Evolutionary conservation across 2,113 vertebrate genomes (phyloP), one percentile per base, ranked within the genome.

Genomic region (Mormyrus lacerda): DNA sequence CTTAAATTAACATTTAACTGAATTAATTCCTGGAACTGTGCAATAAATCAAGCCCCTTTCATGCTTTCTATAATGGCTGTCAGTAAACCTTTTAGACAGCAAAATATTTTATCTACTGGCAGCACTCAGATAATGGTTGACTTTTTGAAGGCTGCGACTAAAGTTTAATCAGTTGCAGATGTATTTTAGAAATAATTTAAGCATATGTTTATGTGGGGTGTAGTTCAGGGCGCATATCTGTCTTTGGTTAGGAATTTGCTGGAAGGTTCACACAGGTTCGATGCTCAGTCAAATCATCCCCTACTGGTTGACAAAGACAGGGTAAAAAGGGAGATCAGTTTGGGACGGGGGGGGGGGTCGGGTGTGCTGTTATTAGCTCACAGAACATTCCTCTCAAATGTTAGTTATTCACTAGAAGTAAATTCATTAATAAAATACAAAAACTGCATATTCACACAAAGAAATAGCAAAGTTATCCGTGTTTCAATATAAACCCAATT

Each of bases 101-200:
- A 85, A 47, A 85, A 85, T 50, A n/a, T 27, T 48, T 85, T 48
- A 50, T 47, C 83, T 85, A 47, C 1, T n/a, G 9, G 44, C 47
- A n/a, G 50, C 42, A 48, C 5, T 85, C 83, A 47, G 19, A 48
- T 85, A 76, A 76, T 31, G 47, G 83, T 50, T 50, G 47, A 85
- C 24, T 48, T 45, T 85, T 85, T 85, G 44, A 85, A 85, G 83
- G 24, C 44, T 47, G 83, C 4, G 83, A 5, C 83, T 27, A 85
- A 85, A 85, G 83, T 47, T 85, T 85, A 85, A 50, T 85, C 47
- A 48, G 83, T 27, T 48, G 44, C 83, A 85, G 83, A 85, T 85
- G 83, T 48, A 48, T 48, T 85, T 85, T 50, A 85, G 47, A 27
- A 85, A 50, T 48, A 85, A 85, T 47, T 47, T 1, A 48, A 27